Percentiles rank a stretch among this genome's conserved stretches.
These are phyloP conservation scores for Phalacrocorax brasilianus DNA, from an alignment of 2,113 vertebrate genomes.

Conservation along the genomic window DNA sequence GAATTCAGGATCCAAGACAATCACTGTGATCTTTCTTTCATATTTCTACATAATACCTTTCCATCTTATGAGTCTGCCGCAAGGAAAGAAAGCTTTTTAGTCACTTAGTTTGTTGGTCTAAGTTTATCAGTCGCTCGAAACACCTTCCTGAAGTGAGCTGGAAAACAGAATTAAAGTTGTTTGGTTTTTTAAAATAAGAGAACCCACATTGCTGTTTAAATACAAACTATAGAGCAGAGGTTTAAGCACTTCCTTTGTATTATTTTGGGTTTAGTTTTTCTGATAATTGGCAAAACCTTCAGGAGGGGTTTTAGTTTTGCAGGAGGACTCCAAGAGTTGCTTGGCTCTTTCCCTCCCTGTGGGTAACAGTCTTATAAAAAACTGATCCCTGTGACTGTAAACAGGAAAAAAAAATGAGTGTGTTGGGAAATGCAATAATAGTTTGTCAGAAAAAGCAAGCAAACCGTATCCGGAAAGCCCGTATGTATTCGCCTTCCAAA, in stretches of 20 bases:
- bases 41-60: background rate
- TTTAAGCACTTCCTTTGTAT: background rate
- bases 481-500: background rate
- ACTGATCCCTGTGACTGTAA: slow-evolving; percentile 2
- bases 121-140: background rate
- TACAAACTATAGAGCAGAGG: background rate
- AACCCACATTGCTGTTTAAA: background rate
- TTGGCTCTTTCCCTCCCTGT: background rate
- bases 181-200: background rate
- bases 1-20: background rate
- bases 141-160: background rate
- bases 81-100: background rate
- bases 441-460: slow-evolving; percentile 10
- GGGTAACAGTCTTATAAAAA: background rate
- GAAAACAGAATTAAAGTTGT: background rate
- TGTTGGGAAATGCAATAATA: slow-evolving; percentile 18
- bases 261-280: background rate
- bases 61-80: background rate
- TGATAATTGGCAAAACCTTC: background rate
- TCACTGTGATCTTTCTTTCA: background rate
- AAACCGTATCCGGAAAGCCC: background rate
- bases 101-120: background rate
- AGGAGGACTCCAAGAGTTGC: background rate
- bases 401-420: background rate
- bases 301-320: background rate